Evolutionary conservation across 2,113 vertebrate genomes (phyloP), one percentile per base, ranked within the genome.

Genomic region (Coreoperca whiteheadi): DNA sequence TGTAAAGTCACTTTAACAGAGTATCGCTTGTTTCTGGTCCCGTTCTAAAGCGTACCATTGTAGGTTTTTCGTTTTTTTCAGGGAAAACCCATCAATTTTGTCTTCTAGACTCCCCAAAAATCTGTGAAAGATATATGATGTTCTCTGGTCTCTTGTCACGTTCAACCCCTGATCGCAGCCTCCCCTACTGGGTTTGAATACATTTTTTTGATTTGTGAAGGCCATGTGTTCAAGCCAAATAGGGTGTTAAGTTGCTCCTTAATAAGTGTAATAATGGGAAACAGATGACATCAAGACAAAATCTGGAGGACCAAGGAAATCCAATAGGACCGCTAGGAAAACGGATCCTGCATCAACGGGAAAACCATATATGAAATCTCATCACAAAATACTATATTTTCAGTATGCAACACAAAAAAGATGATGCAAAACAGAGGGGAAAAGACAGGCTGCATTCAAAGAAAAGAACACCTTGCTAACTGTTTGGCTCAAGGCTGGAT

Each of bases 401-500:
- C 5, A 75, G 18, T 6, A 16, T 73, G 25, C 63, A 73, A 41
- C 69, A 63, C 4, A 39, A 3, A 41, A 10, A 23, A 72, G 11
- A 54, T 21, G 7, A 50, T 10, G 14, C 18, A 50, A 23, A 32
- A 30, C 50, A 43, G 16, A 57, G 32, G 8, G 32, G 8, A 59
- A 57, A 46, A 30, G 8, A 30, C 34, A 69, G 41, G 46, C 37
- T 61, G 37, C 37, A 50, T 67, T 66, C 41, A 14, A 53, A 56
- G 21, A 54, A 4, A 53, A 39, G 12, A 54, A 8, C 20, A 32
- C 18, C 8, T 10, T n/a, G 37, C 14, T 20, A 66, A 72, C 8
- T 59, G 50, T 79, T 82, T 60, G 30, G 50, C 51, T 81, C 2
- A 11, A 48, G 28, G 79, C 50, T n/a, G 46, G 21, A 66, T 74